phyloP scores from a whole-genome alignment of 2,888 invertebrate species.

The Pachycephus smyrnensis region DNA sequence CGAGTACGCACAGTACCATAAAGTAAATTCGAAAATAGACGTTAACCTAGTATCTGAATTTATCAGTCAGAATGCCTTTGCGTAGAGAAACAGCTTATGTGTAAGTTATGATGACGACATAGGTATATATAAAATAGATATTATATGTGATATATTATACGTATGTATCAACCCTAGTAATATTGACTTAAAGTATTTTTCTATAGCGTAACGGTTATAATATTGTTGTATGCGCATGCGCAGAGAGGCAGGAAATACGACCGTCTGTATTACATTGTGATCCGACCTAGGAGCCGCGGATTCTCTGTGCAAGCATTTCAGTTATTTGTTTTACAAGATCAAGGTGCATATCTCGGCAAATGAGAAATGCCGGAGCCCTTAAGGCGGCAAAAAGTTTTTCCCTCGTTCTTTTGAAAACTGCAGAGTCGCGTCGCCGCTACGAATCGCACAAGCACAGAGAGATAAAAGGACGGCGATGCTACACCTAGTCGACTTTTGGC shows the following conservation, averaged over 20 bases:
- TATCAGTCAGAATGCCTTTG: neutral
- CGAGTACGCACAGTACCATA: neutral
- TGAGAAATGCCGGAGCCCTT: neutral
- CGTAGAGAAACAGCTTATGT: neutral
- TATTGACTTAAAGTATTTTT: constrained; percentile 3
- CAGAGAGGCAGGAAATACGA: neutral
- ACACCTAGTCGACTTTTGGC: neutral
- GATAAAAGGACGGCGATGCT: neutral
- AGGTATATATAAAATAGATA: neutral
- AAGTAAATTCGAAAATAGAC: constrained; percentile 1
- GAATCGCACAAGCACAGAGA: neutral
- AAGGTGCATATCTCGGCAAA: neutral
- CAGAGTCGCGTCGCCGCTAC: neutral
- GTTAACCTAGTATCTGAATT: neutral
- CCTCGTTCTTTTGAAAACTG: neutral
- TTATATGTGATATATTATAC: constrained; percentile 1
- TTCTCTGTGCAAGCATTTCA: neutral
- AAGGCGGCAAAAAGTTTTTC: neutral
- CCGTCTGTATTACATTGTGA: neutral
- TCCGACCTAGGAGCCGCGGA: neutral
- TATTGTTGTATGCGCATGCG: neutral
- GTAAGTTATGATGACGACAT: neutral
- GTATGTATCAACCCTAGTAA: neutral
- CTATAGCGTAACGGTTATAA: neutral
- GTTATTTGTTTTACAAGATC: constrained; percentile 2